phyloP scores from a whole-genome alignment of 2,888 invertebrate genomes.

The Ectemnius cavifrons region DNA sequence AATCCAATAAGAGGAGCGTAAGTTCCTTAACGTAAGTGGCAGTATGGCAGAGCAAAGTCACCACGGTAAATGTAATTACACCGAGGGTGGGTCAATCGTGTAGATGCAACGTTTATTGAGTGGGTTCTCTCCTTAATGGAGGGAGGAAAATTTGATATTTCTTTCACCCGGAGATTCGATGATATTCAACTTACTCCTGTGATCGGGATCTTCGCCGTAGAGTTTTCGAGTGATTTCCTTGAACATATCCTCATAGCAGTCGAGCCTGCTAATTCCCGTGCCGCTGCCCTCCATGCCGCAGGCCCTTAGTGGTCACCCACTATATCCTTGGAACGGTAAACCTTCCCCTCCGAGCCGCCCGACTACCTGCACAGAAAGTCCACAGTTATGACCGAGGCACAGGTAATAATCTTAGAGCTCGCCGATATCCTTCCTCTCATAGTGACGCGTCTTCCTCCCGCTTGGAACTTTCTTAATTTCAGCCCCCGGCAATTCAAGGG shows the following conservation, averaged over 20 bases:
- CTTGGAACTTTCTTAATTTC: not conserved
- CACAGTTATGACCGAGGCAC: conserved; percentile 18
- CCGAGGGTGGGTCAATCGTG: too few relatives aligned
- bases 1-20: too few relatives aligned
- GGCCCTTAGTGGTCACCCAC: conserved; percentile 33
- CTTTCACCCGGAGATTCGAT: conserved; percentile 24
- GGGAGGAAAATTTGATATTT: conserved; percentile 11
- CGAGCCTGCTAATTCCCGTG: conserved; percentile 79
- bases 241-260: conserved; percentile 90
- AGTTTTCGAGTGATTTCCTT: conserved; percentile 95
- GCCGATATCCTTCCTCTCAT: conserved; percentile 1
- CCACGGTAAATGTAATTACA: too few relatives aligned
- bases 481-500: not conserved
- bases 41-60: too few relatives aligned
- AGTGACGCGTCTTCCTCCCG: not conserved
- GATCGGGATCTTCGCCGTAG: conserved; percentile 88
- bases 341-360: conserved; percentile 28
- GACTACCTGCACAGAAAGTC: conserved; percentile 49
- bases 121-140: not conserved
- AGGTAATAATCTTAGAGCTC: conserved; percentile 34
- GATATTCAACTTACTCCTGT: conserved; percentile 71
- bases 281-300: conserved; percentile 72
- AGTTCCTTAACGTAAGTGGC: too few relatives aligned
- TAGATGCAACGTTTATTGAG: too few relatives aligned
- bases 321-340: conserved; percentile 51